These are phyloP conservation scores for Erpornis zantholeuca DNA, from an alignment of 2,113 vertebrate species.

Conservation along the genomic window DNA sequence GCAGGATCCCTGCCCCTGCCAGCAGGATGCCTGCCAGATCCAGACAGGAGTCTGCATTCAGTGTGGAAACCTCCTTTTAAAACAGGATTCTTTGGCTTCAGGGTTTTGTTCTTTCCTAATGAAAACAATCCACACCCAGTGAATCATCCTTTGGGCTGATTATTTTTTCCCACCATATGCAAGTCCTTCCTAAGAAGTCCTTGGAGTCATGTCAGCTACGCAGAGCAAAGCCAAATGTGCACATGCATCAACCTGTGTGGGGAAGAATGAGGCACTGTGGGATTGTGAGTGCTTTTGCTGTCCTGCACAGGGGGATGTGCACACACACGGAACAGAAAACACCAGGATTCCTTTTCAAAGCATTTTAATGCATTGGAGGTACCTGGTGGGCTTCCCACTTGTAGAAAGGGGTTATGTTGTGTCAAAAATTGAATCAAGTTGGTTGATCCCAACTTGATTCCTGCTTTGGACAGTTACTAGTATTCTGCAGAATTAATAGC, in stretches of 20 bases:
- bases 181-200: background rate
- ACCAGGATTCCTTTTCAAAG: background rate
- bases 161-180: background rate
- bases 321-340: background rate
- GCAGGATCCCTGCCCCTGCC: background rate
- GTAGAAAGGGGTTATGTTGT: background rate
- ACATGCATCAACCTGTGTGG: background rate
- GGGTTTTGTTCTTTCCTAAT: background rate
- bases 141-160: background rate
- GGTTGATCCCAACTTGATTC: background rate
- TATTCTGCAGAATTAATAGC: background rate
- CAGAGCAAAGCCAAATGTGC: background rate
- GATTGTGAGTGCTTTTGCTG: background rate
- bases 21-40: background rate
- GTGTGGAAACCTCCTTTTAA: background rate
- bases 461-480: background rate
- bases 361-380: background rate
- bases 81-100: background rate
- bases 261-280: background rate
- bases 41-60: background rate
- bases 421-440: background rate
- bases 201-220: background rate
- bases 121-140: constrained; percentile 24
- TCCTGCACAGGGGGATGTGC: background rate
- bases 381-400: background rate